Percentiles rank a stretch among this genome's conserved stretches.
Conservation (phyloP, 2,113 vertebrate species). For the Syrmaticus mikado region DNA sequence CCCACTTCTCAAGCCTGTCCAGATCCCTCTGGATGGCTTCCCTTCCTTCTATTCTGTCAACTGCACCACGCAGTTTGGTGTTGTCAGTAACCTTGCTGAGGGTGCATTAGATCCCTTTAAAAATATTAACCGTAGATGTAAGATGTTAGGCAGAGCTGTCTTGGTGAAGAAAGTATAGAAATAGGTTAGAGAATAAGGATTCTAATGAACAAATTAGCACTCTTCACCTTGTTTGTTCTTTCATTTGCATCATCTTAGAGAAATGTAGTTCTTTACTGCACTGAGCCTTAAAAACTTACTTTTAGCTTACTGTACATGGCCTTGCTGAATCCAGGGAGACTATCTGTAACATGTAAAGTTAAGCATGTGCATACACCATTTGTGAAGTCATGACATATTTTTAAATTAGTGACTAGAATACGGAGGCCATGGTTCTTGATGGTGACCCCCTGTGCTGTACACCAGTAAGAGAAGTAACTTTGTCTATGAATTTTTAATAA, state of each 20-base stretch:
- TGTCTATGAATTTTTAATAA: slow-evolving; percentile 40
- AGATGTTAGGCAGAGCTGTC: neutral
- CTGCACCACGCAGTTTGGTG: neutral
- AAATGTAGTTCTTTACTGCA: neutral
- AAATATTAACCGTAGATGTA: neutral
- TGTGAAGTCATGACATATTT: neutral
- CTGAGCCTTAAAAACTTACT: neutral
- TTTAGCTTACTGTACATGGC: neutral
- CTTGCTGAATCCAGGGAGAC: slow-evolving; percentile 9
- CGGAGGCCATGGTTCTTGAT: neutral
- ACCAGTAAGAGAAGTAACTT: slow-evolving; percentile 20
- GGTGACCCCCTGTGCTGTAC: neutral
- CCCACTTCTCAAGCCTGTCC: neutral
- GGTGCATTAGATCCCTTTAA: neutral
- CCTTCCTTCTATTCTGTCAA: neutral
- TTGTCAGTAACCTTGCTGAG: neutral
- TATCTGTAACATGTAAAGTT: neutral
- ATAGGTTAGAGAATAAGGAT: neutral
- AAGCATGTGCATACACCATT: neutral
- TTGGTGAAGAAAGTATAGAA: neutral
- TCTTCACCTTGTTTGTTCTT: neutral
- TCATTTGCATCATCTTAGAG: neutral
- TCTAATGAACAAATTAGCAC: slow-evolving; percentile 10
- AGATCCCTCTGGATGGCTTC: neutral
- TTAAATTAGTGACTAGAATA: slow-evolving; percentile 44